Base-by-base conservation (phyloP, 2,888 invertebrate species). In the Sesia apiformis region DNA sequence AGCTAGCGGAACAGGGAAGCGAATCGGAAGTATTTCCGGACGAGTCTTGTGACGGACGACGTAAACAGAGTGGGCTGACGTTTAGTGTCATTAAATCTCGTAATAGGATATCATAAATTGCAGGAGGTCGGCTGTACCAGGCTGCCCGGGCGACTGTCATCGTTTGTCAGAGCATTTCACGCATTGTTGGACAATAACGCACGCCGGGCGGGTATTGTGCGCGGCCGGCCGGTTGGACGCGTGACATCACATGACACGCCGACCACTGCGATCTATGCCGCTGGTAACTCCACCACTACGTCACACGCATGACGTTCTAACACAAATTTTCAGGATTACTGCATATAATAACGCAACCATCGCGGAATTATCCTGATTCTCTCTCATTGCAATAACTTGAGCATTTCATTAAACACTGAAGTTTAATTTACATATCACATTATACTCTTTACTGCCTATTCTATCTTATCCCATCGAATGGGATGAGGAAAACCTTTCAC, bases 151-250 rank as follows among this genome's bases (percentile, higher is more conserved):
- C 80, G 80, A 80, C 83, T 88, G 90, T 88, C 90, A 87, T 90
- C 90, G 90, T 90, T 89, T 90, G 90, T 90, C 90, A 90, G 89
- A 78, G 83, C 85, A 83, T 89, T 90, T 89, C 88, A 88, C 88
- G 89, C 89, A 81, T 88, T 86, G 89, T 87, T 85, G 88, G 87
- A 84, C 85, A 84, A 89, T 86, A 87, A 84, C 84, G 88, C 87
- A 81, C 72, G 74, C 68, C 67, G 71, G 75, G 70, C 70, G 60
- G 65, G 74, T 68, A 78, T 80, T 80, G 81, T 81, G 72, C 71
- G 74, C 74, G 70, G 59, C 72, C 70, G 72, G 67, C 64, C 68
- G 72, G 66, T 70, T 72, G 72, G 72, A 69, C 75, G 69, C 67
- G 69, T 74, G 73, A 70, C 74, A 76, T 70, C 74, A 73, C 74